Conservation (phyloP, 2,888 invertebrate species). For the Leucoptera coffeella region DNA sequence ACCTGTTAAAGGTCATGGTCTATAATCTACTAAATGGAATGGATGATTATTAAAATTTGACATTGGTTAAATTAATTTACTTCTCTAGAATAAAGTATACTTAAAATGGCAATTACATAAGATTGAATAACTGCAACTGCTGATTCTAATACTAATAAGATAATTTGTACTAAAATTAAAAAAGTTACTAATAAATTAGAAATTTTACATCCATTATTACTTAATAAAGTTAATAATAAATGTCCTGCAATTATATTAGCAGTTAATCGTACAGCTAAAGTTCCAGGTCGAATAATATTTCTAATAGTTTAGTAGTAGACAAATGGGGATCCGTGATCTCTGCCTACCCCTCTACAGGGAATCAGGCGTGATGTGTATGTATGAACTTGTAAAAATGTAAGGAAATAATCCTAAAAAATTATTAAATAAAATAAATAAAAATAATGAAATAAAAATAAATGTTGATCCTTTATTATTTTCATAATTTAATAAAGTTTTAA, state of each 20-base stretch:
- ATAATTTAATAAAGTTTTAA: slow-evolving; percentile 53
- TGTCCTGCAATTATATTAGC: slow-evolving; percentile 77
- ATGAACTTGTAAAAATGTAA: slow-evolving; percentile 66
- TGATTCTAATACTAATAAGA: slow-evolving; percentile 50
- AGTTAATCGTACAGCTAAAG: slow-evolving; percentile 62
- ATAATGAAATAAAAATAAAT: slow-evolving; percentile 52
- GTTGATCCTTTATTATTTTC: slow-evolving; percentile 35
- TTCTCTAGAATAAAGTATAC: slow-evolving; percentile 63
- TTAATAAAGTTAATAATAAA: slow-evolving; percentile 57
- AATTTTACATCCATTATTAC: slow-evolving; percentile 19
- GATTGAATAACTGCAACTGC: slow-evolving; percentile 61
- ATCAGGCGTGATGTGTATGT: too few species aligned
- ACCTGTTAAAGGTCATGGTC: slow-evolving; percentile 59
- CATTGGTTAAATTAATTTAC: slow-evolving; percentile 46
- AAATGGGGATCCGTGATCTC: too few species aligned
- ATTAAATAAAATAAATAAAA: slow-evolving; percentile 57
- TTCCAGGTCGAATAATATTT: slow-evolving; percentile 64
- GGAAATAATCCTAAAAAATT: slow-evolving; percentile 66
- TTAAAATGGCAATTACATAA: slow-evolving; percentile 60
- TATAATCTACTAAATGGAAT: slow-evolving; percentile 60
- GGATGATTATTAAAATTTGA: slow-evolving; percentile 51
- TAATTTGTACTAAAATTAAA: slow-evolving; percentile 37
- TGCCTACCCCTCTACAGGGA: too few species aligned
- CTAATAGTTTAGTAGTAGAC: slow-evolving; percentile 71
- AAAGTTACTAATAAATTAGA: slow-evolving; percentile 17